phyloP scores from a whole-genome alignment of 1,140 invertebrate genomes.

The Aphaenogaster ashmeadi region DNA sequence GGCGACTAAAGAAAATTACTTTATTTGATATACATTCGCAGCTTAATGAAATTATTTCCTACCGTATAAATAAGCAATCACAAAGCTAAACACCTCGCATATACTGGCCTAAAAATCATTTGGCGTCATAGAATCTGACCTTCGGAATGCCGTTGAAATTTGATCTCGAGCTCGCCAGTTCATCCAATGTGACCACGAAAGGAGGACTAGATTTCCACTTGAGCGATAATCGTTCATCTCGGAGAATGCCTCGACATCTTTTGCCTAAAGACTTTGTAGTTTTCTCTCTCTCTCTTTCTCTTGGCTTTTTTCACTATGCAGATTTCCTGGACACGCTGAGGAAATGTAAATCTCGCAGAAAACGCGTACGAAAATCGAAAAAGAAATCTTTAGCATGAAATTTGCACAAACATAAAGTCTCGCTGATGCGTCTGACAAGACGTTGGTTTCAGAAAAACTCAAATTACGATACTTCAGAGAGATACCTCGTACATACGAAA shows the following conservation, averaged over 20 bases:
- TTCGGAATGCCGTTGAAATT: slow-evolving; percentile 81
- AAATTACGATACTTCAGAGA: not conserved
- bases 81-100: slow-evolving; percentile 44
- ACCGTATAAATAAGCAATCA: slow-evolving; percentile 7
- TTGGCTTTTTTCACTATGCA: not conserved
- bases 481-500: not conserved
- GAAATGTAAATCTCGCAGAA: not conserved
- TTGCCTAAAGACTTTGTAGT: slow-evolving; percentile 29
- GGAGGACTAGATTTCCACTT: slow-evolving; percentile 79
- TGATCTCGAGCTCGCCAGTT: slow-evolving; percentile 78
- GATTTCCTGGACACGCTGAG: not conserved
- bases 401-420: slow-evolving; percentile 10
- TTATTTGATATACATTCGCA: slow-evolving; percentile 7
- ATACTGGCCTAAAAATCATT: slow-evolving; percentile 66
- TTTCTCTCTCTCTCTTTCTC: not conserved
- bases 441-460: not conserved
- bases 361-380: not conserved
- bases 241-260: slow-evolving; percentile 25
- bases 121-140: slow-evolving; percentile 57
- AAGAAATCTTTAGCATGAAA: not conserved
- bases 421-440: not conserved
- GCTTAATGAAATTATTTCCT: slow-evolving; percentile 7
- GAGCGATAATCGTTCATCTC: slow-evolving; percentile 78
- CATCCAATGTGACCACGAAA: slow-evolving; percentile 78
- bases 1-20: not conserved